These are phyloP conservation scores for Piscicola geometra DNA, from an alignment of 2,888 invertebrate species.

Conservation along the genomic window DNA sequence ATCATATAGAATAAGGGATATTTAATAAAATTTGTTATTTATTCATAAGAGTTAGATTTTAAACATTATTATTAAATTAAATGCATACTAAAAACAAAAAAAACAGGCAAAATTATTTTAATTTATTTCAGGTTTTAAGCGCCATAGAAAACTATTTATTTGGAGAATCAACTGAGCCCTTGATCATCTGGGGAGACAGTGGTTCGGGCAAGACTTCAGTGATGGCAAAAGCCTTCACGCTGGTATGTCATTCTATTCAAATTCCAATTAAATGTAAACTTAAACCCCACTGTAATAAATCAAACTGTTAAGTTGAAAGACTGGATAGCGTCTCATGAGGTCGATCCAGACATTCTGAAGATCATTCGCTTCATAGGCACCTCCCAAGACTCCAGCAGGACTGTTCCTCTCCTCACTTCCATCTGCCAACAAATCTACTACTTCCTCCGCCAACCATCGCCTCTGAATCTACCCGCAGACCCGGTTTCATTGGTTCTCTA, in stretches of 20 bases:
- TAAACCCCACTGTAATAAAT: background rate
- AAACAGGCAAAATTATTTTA: too few species aligned
- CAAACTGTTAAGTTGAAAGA: slow-evolving; percentile 23
- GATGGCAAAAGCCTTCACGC: slow-evolving; percentile 78
- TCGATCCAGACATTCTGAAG: slow-evolving; percentile 22
- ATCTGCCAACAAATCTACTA: slow-evolving; percentile 78
- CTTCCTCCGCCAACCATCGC: slow-evolving; percentile 55
- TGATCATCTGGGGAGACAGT: slow-evolving; percentile 88
- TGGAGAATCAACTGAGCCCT: slow-evolving; percentile 73
- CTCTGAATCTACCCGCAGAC: slow-evolving; percentile 84
- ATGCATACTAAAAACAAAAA: too few species aligned
- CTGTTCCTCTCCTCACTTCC: slow-evolving; percentile 87
- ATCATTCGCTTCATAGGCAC: slow-evolving; percentile 74
- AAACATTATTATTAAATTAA: too few species aligned
- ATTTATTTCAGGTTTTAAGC: slow-evolving; percentile 40
- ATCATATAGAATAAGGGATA: too few species aligned
- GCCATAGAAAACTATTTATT: slow-evolving; percentile 49
- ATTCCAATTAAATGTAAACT: background rate
- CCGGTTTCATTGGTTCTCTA: slow-evolving; percentile 89
- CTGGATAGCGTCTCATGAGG: slow-evolving; percentile 28
- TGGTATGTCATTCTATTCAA: slow-evolving; percentile 45
- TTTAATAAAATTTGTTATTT: too few species aligned
- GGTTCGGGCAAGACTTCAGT: slow-evolving; percentile 97
- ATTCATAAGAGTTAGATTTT: too few species aligned
- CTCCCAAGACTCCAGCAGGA: slow-evolving; percentile 89